Evolutionary conservation across 1,140 invertebrate genomes (phyloP), one percentile per base, ranked within the genome.

Genomic region (Diuraphis noxia): DNA sequence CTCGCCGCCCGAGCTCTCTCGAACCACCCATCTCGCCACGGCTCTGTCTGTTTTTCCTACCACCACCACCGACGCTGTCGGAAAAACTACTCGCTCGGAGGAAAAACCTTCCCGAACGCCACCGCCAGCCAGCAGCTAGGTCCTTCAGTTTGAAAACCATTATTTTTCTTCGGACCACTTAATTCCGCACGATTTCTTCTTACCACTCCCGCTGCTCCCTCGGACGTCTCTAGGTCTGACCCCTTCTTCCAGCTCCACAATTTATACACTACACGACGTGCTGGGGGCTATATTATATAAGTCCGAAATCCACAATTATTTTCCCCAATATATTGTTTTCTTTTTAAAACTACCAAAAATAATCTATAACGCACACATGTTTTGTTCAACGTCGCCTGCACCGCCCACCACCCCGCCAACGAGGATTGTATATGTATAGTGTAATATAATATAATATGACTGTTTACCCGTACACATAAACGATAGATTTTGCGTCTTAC

Each of bases 131-230:
- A 72, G 30, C 56, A n/a, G 56, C 30, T 13, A 49, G 84, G 36
- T 43, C 34, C 43, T 52, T 52, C 43, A 49, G 46, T 86, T 86
- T 49, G 36, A 86, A 86, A 86, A 34, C 84, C 84, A 86, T 86
- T 86, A 86, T 86, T 86, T 86, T 86, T 86, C 85, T 86, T 86
- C 46, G 85, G 85, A 52, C 85, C 43, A 36, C 84, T 86, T 86
- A 86, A 86, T 86, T 86, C 84, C 43, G 21, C 43, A 36, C 84
- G 43, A 86, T 86, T 86, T 86, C 84, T 85, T 85, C 43, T n/a
- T n/a, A n/a, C 23, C 43, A 36, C 43, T 34, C 17, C 34, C 43
- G 4, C 41, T 34, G 23, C 79, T 72, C 56, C 56, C 56, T 1
- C 30, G 30, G n/a, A 72, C 40, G 81, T 41, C 38, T 23, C 34